phyloP scores from a whole-genome alignment of 2,113 vertebrate species.

The Corythornis madagascariensis region DNA sequence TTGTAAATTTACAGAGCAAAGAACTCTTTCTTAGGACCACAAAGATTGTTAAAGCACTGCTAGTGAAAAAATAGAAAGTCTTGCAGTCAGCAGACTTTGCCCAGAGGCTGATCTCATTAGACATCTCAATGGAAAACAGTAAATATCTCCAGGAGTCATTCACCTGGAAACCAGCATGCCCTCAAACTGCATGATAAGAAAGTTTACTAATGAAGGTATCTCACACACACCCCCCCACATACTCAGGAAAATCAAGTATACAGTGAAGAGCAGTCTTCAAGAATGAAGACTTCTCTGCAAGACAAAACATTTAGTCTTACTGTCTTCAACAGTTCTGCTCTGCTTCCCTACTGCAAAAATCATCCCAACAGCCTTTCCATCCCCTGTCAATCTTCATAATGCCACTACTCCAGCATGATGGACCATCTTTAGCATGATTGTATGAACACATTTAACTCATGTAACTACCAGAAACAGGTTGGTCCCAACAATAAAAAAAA shows the following conservation, averaged over 20 bases:
- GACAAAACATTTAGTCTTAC: neutral
- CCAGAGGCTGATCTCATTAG: neutral
- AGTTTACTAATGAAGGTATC: neutral
- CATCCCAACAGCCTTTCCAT: neutral
- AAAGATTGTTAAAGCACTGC: neutral
- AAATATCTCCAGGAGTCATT: neutral
- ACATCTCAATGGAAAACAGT: neutral
- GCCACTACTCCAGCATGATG: neutral
- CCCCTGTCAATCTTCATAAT: neutral
- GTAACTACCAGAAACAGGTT: neutral
- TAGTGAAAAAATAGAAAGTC: neutral
- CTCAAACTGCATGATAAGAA: neutral
- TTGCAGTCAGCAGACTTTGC: constrained; percentile 29
- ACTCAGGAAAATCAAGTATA: neutral
- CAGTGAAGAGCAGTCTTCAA: neutral
- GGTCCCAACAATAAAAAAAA: neutral
- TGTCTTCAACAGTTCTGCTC: neutral
- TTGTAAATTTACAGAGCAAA: constrained; percentile 16
- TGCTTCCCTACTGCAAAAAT: neutral
- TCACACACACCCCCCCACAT: neutral
- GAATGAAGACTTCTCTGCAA: neutral
- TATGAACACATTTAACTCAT: neutral
- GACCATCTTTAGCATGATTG: neutral
- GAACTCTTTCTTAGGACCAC: neutral
- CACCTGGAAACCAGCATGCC: neutral